Percentiles rank a stretch among this genome's conserved stretches.
phyloP scores from a whole-genome alignment of 2,797 vertebrate genomes.

The Gephyroberyx darwinii region DNA sequence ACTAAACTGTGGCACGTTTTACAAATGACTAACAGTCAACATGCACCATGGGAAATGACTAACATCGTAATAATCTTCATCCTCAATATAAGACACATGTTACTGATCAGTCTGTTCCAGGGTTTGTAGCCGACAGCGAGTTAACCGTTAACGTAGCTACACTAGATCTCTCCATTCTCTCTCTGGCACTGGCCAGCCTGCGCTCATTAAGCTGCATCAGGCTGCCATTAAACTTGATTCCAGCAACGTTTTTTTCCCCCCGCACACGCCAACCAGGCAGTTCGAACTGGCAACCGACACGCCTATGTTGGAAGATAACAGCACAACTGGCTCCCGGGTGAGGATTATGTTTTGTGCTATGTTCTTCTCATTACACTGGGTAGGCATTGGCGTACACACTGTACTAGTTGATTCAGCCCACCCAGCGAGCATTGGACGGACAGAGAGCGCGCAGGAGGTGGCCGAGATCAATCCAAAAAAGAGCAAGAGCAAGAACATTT shows the following conservation, averaged over 20 bases:
- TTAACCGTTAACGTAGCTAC: conserved; percentile 19
- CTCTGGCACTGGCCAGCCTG: conserved; percentile 23
- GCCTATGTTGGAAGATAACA: neutral
- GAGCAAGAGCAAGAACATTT: too few species aligned
- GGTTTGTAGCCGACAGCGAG: conserved; percentile 16
- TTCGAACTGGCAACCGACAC: conserved; percentile 23
- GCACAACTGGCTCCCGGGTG: neutral
- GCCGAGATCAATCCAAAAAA: too few species aligned
- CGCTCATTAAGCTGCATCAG: conserved; percentile 29
- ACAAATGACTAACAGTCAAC: conserved; percentile 9
- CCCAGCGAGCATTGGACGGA: too few species aligned
- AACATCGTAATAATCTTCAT: conserved; percentile 57
- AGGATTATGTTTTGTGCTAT: conserved; percentile 4
- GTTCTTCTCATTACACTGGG: neutral
- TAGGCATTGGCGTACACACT: neutral
- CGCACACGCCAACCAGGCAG: conserved; percentile 10
- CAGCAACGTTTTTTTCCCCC: conserved; percentile 19
- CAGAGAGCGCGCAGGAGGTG: too few species aligned
- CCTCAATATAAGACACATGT: conserved; percentile 70
- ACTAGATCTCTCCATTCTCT: conserved; percentile 23
- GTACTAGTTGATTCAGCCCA: neutral
- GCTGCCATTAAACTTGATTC: conserved; percentile 48
- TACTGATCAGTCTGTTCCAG: conserved; percentile 53
- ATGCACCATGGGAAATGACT: conserved; percentile 68
- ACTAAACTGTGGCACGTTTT: conserved; percentile 19